These are phyloP conservation scores for Scytalopus superciliaris DNA, from an alignment of 2,113 vertebrate genomes.

Conservation along the genomic window DNA sequence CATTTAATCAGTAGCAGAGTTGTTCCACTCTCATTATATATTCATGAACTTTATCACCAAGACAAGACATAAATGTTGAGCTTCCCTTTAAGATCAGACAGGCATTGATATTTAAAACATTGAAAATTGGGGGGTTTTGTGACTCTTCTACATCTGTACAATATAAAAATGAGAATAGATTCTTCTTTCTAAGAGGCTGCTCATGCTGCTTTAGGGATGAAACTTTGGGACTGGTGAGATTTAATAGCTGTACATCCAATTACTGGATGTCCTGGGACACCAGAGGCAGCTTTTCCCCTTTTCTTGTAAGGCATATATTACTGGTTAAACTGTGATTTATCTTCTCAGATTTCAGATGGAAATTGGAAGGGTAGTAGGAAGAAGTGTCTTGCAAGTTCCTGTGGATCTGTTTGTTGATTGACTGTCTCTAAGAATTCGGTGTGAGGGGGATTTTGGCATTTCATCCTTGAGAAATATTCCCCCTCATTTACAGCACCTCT, in stretches of 20 bases:
- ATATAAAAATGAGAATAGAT: background rate
- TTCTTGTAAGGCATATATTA: background rate
- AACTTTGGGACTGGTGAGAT: background rate
- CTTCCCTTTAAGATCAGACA: slow-evolving; percentile 28
- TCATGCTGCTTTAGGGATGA: background rate
- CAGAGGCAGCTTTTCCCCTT: background rate
- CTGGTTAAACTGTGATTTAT: background rate
- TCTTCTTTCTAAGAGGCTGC: background rate
- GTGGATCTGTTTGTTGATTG: background rate
- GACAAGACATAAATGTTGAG: slow-evolving; percentile 55
- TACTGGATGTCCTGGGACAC: background rate
- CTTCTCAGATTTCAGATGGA: background rate
- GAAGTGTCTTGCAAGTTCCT: background rate
- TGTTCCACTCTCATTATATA: slow-evolving; percentile 55
- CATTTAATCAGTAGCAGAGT: slow-evolving; percentile 64
- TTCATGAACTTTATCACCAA: slow-evolving; percentile 65
- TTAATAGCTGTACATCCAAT: background rate
- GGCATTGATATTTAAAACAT: background rate
- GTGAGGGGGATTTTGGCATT: background rate
- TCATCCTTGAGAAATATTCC: background rate
- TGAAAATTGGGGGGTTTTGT: background rate
- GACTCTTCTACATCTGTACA: background rate
- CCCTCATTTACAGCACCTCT: background rate
- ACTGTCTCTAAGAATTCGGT: background rate
- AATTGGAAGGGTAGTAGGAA: background rate